Percentiles rank a stretch among this genome's conserved stretches.
phyloP scores from a whole-genome alignment of 2,888 invertebrate species.

The Magallana nippona region DNA sequence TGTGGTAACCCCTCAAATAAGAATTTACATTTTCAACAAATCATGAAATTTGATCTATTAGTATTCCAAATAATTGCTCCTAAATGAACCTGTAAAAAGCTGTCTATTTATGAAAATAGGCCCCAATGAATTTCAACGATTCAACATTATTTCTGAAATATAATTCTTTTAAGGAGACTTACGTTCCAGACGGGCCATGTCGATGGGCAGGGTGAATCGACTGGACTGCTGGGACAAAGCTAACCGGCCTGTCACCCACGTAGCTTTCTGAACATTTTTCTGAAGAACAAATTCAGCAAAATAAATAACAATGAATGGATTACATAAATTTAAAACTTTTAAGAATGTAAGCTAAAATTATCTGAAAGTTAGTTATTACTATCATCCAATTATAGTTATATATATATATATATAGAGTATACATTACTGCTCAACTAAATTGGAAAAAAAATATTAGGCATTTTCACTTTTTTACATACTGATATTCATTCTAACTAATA shows the following conservation, averaged over 20 bases:
- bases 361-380: no score
- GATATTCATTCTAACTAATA: neutral
- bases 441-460: neutral
- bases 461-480: neutral
- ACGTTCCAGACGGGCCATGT: slow-evolving; percentile 77
- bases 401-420: no score
- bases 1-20: no score
- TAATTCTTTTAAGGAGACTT: slow-evolving; percentile 52
- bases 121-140: no score
- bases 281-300: slow-evolving; percentile 39
- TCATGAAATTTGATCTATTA: no score
- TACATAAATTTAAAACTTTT: neutral
- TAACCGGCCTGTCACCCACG: slow-evolving; percentile 71
- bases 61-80: no score
- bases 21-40: no score
- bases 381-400: neutral
- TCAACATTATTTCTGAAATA: no score
- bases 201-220: slow-evolving; percentile 79
- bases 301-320: neutral
- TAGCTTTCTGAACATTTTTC: slow-evolving; percentile 50
- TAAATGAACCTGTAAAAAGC: no score
- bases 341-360: neutral
- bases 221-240: slow-evolving; percentile 77
- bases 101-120: no score
- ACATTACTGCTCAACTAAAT: neutral